Base-by-base conservation (phyloP, 2,888 invertebrate genomes). In the Salticus scenicus region DNA sequence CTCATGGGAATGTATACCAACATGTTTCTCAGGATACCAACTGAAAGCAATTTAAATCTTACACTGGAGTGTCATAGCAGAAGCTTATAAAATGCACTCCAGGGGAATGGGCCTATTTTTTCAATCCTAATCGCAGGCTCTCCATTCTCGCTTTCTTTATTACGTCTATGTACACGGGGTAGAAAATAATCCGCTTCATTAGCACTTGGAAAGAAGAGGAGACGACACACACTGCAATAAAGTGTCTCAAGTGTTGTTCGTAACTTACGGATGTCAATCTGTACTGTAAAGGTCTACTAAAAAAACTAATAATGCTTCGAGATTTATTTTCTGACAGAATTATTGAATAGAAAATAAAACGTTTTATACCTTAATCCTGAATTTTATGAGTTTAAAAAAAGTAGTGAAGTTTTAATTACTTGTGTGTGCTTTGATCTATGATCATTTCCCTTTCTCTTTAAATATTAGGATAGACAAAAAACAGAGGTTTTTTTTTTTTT, bases 161-260 rank as follows among this genome's bases (percentile, higher is more conserved):
- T 47, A 47, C 47, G 47, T 47, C 47, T n/a, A n/a, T 12, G n/a
- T 24, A 24, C 20, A 57, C 20, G 57, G 24, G 24, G 57, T 24
- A 57, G 57, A 57, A 47, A 57, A 57, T 57, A 57, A 57, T 57
- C 57, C 57, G 57, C 57, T 57, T 57, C 57, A 57, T 57, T 57
- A 57, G 24, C 57, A 57, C 24, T n/a, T 4, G 57, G 57, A 47
- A n/a, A 57, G 57, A 57, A 24, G 57, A 57, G 57, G 24, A 57
- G 7, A 1, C 5, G 24, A 57, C 4, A 1, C 5, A 57, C 24
- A n/a, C 1, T 5, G 57, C 57, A 57, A 57, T 57, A 57, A 57
- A 57, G 57, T 57, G 10, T 17, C 42, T 17, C 10, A 17, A 47
- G 17, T 10, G 42, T 47, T 57, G 20, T 57, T 24, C 24, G 2